Evolutionary conservation across 2,113 vertebrate species (phyloP), one percentile per base, ranked within the genome.

Genomic region (Phalacrocorax brasilianus): DNA sequence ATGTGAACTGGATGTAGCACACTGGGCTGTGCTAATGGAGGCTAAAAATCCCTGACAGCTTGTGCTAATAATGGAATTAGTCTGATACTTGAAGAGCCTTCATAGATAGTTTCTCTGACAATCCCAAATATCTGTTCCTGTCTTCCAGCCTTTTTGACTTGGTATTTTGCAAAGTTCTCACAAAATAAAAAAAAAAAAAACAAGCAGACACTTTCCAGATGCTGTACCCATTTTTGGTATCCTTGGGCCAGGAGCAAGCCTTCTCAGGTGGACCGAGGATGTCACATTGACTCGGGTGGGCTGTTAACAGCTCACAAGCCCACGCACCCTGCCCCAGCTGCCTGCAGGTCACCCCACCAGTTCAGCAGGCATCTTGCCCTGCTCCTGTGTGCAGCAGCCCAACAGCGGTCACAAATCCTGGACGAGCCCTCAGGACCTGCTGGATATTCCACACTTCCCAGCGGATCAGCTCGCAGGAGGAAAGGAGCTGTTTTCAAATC

Each of bases 231-330:
- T 49, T 82, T 79, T 67, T 32, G 4, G 23, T 32, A 40, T 26
- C 56, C 6, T 11, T 8, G 9, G 23, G 10, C 35, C 33, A 32
- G 44, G 8, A 26, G 10, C 6, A 49, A 63, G 28, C 4, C 3
- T 32, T 70, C 50, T 63, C 0, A 1, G 27, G 28, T 0, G 2
- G 23, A 9, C 6, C 2, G 1, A 68, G 26, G 61, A 17, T 16
- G n/a, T 9, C 17, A 3, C 65, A 18, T 3, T 35, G 45, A 50
- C 35, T 45, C 5, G 10, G 18, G 11, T 2, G 2, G 58, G 53
- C 38, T 71, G 28, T 14, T 56, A 22, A 24, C n/a, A 56, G 26
- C 40, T 55, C 59, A 16, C 47, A 42, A 14, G 14, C 9, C 33
- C 12, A 20, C 0, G 1, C 5, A 10, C 7, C 6, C 13, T 38